phyloP scores from a whole-genome alignment of 2,888 invertebrate species.

The Cheilosia impressa region DNA sequence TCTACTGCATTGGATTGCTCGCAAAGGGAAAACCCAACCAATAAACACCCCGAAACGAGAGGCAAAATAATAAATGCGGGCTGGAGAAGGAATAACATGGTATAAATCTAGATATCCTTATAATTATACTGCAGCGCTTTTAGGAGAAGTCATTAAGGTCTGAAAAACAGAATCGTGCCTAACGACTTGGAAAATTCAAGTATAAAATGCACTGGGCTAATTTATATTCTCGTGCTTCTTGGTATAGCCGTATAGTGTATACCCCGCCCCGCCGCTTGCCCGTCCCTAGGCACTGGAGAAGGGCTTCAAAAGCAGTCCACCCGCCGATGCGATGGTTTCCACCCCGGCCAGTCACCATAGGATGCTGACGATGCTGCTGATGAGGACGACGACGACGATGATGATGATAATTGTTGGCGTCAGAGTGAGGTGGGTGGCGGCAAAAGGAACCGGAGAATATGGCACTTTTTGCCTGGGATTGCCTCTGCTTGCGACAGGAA shows the following conservation, averaged over 20 bases:
- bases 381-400: conserved; percentile 28
- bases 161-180: conserved; percentile 76
- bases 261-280: background rate
- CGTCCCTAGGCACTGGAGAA: background rate
- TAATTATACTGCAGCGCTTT: conserved; percentile 74
- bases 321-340: background rate
- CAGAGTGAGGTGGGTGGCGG: conserved; percentile 3
- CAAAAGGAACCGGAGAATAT: conserved; percentile 36
- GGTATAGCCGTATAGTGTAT: background rate
- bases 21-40: conserved; percentile 5
- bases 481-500: conserved; percentile 65
- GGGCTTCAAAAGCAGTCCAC: conserved; percentile 10
- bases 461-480: conserved; percentile 42
- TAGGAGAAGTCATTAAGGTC: conserved; percentile 76
- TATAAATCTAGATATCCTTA: conserved; percentile 71
- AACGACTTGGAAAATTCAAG: conserved; percentile 77
- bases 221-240: conserved; percentile 70
- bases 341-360: conserved; percentile 15
- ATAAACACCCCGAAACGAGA: conserved; percentile 20
- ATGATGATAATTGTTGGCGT: conserved; percentile 63
- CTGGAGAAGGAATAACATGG: conserved; percentile 55
- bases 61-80: conserved; percentile 55
- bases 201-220: conserved; percentile 76
- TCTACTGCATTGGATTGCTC: conserved; percentile 41
- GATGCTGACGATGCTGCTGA: conserved; percentile 34